Conservation (phyloP, 2,797 vertebrate species). For the Siniperca undulata region DNA sequence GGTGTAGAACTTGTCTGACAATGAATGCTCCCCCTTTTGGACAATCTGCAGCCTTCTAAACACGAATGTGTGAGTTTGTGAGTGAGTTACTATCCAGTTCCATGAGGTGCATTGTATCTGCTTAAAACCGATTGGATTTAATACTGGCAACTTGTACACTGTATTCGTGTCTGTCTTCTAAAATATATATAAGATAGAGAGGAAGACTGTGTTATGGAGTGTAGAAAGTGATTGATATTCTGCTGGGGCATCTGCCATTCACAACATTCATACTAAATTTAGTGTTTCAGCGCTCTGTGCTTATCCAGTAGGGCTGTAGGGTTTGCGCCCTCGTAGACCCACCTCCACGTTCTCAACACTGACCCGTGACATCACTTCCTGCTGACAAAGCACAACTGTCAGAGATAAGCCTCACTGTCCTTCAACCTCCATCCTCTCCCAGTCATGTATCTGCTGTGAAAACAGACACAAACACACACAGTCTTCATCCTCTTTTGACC, state of each 20-base stretch:
- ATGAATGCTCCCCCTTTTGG: neutral
- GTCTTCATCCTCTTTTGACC: constrained; percentile 65
- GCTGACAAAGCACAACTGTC: constrained; percentile 77
- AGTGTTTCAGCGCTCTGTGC: constrained; percentile 64
- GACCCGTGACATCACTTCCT: constrained; percentile 82
- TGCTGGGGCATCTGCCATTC: constrained; percentile 54
- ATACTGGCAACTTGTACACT: constrained; percentile 1
- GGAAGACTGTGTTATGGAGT: constrained; percentile 1
- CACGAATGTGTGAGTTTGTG: neutral
- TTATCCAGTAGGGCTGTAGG: constrained; percentile 75
- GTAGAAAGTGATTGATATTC: constrained; percentile 76
- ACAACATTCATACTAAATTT: constrained; percentile 61
- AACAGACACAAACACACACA: constrained; percentile 40
- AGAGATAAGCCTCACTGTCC: constrained; percentile 64
- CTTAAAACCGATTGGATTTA: constrained; percentile 14
- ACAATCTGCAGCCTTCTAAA: neutral
- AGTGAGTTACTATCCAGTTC: neutral
- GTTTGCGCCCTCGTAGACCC: constrained; percentile 74
- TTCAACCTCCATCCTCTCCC: constrained; percentile 58
- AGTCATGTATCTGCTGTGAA: constrained; percentile 66
- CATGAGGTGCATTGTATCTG: constrained; percentile 4
- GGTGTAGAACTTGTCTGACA: neutral
- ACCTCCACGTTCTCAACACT: constrained; percentile 76
- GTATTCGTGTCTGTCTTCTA: neutral
- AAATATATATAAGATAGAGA: no score